phyloP scores from a whole-genome alignment of 1,140 invertebrate genomes.

The Saccostrea glomerata region DNA sequence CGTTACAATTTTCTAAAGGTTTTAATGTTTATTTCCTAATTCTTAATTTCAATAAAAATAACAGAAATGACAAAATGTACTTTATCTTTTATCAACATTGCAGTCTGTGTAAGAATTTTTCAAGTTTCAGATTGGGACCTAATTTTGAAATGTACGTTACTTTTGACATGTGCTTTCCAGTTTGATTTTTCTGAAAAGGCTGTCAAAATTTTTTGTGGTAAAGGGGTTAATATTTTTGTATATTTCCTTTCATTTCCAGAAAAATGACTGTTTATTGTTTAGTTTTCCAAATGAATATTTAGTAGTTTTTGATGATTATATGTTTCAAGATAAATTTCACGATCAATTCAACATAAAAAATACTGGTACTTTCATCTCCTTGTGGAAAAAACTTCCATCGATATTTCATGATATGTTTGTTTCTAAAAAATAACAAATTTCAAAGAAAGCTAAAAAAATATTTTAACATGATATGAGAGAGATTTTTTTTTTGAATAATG shows the following conservation, averaged over 20 bases:
- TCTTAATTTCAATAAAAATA: too few species aligned
- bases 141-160: conserved; percentile 39
- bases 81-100: neutral
- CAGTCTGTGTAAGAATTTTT: too few species aligned
- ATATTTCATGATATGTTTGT: too few species aligned
- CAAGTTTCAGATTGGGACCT: neutral
- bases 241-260: neutral
- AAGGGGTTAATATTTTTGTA: neutral
- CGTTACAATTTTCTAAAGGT: neutral
- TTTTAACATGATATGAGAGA: too few species aligned
- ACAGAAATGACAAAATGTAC: neutral
- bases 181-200: neutral
- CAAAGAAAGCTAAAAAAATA: too few species aligned
- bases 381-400: too few species aligned
- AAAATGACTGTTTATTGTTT: neutral
- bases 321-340: too few species aligned
- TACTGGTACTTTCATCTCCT: too few species aligned
- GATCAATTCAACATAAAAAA: too few species aligned
- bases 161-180: neutral
- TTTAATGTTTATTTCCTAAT: neutral
- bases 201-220: neutral
- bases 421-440: too few species aligned
- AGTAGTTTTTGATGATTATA: too few species aligned
- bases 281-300: neutral
- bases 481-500: too few species aligned